Percentiles rank a stretch among this genome's conserved stretches.
Conservation (phyloP, 2,797 vertebrate species). For the Sebastes umbrosus region DNA sequence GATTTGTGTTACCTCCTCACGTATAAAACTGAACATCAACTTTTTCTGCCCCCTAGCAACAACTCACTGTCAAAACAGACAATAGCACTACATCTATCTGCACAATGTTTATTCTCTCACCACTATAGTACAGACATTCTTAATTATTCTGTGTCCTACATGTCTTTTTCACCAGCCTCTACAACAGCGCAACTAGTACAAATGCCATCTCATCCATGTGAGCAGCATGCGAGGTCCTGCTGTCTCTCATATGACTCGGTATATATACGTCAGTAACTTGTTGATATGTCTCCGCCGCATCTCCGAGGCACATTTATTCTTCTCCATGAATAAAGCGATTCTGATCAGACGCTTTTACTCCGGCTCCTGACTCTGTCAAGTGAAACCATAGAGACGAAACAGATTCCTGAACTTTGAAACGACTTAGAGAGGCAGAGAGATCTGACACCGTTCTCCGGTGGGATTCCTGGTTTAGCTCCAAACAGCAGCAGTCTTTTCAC, state of each 20-base stretch:
- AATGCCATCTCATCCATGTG: background rate
- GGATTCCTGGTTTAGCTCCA: constrained; percentile 26
- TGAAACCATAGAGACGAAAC: background rate
- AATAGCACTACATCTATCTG: background rate
- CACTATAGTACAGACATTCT: background rate
- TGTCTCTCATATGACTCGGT: background rate
- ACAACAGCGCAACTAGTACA: background rate
- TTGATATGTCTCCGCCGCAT: background rate
- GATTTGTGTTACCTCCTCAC: background rate
- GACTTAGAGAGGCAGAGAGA: constrained; percentile 1
- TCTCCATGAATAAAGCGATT: background rate
- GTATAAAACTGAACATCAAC: background rate
- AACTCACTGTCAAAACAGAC: background rate
- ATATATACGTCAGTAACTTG: background rate
- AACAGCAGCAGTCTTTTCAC: background rate
- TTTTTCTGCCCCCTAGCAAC: background rate
- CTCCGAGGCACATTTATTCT: background rate
- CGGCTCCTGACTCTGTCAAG: background rate
- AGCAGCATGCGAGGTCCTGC: background rate
- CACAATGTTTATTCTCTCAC: background rate
- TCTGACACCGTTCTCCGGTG: constrained; percentile 6
- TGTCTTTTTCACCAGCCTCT: background rate
- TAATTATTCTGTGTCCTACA: background rate
- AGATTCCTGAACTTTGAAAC: constrained; percentile 3
- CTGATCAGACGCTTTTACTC: background rate